Evolutionary conservation across 2,888 invertebrate species (phyloP).

Genomic region (Drosophila dives): DNA sequence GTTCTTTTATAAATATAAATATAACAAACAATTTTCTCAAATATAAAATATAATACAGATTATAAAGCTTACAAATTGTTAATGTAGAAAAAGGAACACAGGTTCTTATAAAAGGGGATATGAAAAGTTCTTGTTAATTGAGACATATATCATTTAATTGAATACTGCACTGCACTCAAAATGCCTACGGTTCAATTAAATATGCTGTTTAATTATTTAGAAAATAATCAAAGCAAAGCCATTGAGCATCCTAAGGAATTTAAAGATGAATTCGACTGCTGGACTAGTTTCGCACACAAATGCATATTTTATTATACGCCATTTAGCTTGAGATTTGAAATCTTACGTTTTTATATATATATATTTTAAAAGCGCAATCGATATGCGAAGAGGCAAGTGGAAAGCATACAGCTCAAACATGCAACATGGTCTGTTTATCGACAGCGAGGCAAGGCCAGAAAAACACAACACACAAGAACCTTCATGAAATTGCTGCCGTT

Average conservation of each 20-base stretch:
- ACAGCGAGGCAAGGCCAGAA: slow-evolving; percentile 24
- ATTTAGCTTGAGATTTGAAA: slow-evolving; percentile 46
- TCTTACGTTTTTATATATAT: slow-evolving; percentile 52
- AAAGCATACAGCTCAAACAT: slow-evolving; percentile 8
- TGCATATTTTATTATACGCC: slow-evolving; percentile 53
- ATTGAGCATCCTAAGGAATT: slow-evolving; percentile 16
- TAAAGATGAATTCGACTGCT: neutral
- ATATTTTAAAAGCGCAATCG: slow-evolving; percentile 66
- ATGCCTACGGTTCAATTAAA: neutral
- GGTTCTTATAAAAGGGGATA: slow-evolving; percentile 75
- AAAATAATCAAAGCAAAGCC: slow-evolving; percentile 21
- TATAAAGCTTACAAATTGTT: slow-evolving; percentile 37
- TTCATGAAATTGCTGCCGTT: slow-evolving; percentile 19
- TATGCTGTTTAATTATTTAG: slow-evolving; percentile 7
- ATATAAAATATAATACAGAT: slow-evolving; percentile 36
- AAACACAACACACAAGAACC: slow-evolving; percentile 13
- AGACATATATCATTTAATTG: slow-evolving; percentile 12
- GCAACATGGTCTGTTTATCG: slow-evolving; percentile 9
- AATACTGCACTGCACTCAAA: slow-evolving; percentile 2
- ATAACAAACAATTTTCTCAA: slow-evolving; percentile 7
- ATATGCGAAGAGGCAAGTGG: slow-evolving; percentile 35
- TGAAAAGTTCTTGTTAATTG: slow-evolving; percentile 60
- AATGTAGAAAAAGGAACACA: slow-evolving; percentile 60
- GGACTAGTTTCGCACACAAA: slow-evolving; percentile 26
- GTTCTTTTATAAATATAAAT: neutral